These are phyloP conservation scores for Solen grandis DNA, from an alignment of 1,140 invertebrate species.

Conservation along the genomic window DNA sequence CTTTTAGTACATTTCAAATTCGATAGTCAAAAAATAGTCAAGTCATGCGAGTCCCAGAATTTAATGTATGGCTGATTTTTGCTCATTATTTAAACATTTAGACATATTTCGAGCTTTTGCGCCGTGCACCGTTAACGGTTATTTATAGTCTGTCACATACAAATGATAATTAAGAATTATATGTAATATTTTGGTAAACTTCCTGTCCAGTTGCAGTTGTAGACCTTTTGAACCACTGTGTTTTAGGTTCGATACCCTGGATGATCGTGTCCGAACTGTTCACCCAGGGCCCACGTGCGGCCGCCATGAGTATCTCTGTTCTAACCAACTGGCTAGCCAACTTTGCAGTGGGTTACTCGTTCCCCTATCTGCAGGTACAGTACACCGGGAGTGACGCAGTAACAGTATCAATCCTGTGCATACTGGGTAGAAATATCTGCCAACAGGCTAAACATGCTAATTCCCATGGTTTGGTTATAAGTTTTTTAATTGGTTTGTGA, in stretches of 20 bases:
- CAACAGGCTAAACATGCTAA: background rate
- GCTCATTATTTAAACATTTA: background rate
- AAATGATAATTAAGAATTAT: background rate
- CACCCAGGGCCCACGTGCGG: background rate
- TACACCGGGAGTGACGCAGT: background rate
- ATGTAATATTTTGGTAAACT: background rate
- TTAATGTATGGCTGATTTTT: no score
- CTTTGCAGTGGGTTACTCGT: conserved; percentile 97
- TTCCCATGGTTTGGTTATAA: background rate
- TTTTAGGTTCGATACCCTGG: background rate
- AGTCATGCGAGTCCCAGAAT: no score
- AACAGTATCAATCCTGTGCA: background rate
- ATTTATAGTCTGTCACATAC: no score
- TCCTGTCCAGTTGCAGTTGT: background rate
- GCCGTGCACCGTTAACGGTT: background rate
- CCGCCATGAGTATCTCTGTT: conserved; percentile 90
- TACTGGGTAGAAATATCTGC: background rate
- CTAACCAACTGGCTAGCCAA: conserved; percentile 99
- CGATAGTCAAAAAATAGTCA: no score
- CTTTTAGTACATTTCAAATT: no score
- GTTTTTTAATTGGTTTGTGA: background rate
- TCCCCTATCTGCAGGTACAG: conserved; percentile 86
- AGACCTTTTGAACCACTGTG: background rate
- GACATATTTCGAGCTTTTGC: background rate
- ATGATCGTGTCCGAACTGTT: background rate